phyloP scores from a whole-genome alignment of 2,888 invertebrate genomes.

The Drosophila suboccidentalis region DNA sequence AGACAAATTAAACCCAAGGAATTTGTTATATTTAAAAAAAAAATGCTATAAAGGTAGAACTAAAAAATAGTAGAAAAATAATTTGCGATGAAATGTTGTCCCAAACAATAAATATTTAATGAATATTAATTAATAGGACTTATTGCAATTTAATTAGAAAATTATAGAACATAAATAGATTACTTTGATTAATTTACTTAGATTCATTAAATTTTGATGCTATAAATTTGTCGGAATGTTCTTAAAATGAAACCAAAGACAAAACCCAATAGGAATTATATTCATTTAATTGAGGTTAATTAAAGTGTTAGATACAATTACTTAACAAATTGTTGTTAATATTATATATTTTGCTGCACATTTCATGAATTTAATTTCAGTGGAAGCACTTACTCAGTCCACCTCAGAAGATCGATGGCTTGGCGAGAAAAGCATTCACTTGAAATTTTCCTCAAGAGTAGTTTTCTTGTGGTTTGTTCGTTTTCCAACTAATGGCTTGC shows the following conservation, averaged over 20 bases:
- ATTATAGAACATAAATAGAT: background rate
- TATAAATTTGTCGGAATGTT: background rate
- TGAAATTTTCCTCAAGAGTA: constrained; percentile 19
- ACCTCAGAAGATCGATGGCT: constrained; percentile 23
- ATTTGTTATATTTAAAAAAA: too few relatives aligned
- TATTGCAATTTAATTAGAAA: background rate
- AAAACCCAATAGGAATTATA: background rate
- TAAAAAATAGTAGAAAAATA: too few relatives aligned
- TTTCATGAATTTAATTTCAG: constrained; percentile 21
- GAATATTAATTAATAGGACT: background rate
- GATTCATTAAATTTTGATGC: background rate
- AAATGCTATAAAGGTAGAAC: too few relatives aligned
- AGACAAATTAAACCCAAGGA: too few relatives aligned
- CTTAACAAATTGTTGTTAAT: background rate
- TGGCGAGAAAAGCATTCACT: constrained; percentile 9
- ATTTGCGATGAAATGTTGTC: too few relatives aligned
- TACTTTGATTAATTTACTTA: background rate
- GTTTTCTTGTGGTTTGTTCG: constrained; percentile 28
- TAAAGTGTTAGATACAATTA: background rate
- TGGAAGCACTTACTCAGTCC: constrained; percentile 20
- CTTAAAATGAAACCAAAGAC: background rate
- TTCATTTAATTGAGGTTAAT: background rate
- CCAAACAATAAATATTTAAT: background rate
- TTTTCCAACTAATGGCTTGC: constrained; percentile 29
- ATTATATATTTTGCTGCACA: background rate